A percentile compares a stretch with the other conserved stretches of the same genome.
phyloP scores from a whole-genome alignment of 53 echinoderm and acorn worm genomes.

The Glandiceps talaboti region DNA sequence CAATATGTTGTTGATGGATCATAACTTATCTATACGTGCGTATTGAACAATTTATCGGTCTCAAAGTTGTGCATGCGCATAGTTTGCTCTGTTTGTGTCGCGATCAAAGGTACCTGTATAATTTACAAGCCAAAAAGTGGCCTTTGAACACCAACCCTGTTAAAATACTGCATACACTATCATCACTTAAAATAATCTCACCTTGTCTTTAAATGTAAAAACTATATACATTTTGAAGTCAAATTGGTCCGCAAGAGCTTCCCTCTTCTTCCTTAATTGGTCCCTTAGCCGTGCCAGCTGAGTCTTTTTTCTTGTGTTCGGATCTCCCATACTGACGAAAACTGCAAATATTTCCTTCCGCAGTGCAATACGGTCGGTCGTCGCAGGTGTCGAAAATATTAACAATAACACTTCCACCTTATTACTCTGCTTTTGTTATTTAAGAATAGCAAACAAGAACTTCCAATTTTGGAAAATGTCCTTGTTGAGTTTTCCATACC shows the following conservation, averaged over 20 bases:
- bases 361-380: not conserved
- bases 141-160: too few species aligned
- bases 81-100: too few species aligned
- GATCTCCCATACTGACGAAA: constrained; percentile 10
- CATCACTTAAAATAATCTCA: not conserved
- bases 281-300: constrained; percentile 2
- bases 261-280: constrained; percentile 11
- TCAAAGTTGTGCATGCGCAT: too few species aligned
- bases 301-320: constrained; percentile 5
- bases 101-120: too few species aligned
- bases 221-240: constrained; percentile 16
- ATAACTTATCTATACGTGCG: too few species aligned
- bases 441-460: not conserved
- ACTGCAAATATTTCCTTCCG: too few species aligned
- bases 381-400: not conserved
- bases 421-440: not conserved
- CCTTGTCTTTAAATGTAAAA: constrained; percentile 11
- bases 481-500: not conserved
- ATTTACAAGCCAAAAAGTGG: too few species aligned
- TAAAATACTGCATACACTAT: too few species aligned
- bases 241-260: constrained; percentile 14
- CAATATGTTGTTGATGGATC: too few species aligned
- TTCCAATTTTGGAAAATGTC: not conserved
- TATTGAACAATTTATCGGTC: too few species aligned
- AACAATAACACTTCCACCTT: not conserved